Evolutionary conservation across 2,113 vertebrate species (phyloP).

Genomic region (Nanorana parkeri): DNA sequence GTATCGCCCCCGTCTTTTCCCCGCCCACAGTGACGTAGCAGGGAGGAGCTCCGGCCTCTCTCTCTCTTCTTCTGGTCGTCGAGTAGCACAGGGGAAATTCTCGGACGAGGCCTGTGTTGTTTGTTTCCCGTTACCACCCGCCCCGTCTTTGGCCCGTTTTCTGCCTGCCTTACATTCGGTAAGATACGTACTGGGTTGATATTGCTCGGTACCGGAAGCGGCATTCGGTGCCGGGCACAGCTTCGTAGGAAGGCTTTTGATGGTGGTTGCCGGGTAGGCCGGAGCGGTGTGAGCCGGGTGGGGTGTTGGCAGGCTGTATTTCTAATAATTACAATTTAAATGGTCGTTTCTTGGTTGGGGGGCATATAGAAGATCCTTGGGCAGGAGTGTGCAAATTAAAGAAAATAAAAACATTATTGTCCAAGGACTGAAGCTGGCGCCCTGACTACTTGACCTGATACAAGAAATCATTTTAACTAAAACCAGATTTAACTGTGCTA

Average conservation of each 20-base stretch:
- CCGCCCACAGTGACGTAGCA: conserved; percentile 29
- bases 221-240: not conserved
- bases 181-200: not conserved
- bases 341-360: too few relatives aligned
- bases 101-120: conserved; percentile 18
- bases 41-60: conserved; percentile 20
- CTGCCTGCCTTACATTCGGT: conserved; percentile 61
- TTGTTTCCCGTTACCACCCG: conserved; percentile 34
- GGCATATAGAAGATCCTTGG: too few relatives aligned
- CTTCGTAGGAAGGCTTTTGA: conserved; percentile 60
- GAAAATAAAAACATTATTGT: too few relatives aligned
- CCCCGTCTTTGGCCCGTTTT: conserved; percentile 58
- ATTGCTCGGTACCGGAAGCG: not conserved
- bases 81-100: conserved; percentile 1
- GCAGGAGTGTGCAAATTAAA: too few relatives aligned
- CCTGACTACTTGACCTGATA: too few relatives aligned
- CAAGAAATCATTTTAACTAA: too few relatives aligned
- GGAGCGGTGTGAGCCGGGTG: not conserved
- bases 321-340: too few relatives aligned
- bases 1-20: not conserved
- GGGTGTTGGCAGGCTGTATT: not conserved
- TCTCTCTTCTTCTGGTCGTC: conserved; percentile 46
- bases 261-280: not conserved
- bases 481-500: too few relatives aligned
- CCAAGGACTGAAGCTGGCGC: too few relatives aligned